phyloP scores from a whole-genome alignment of 2,113 vertebrate genomes.

The Columba livia region DNA sequence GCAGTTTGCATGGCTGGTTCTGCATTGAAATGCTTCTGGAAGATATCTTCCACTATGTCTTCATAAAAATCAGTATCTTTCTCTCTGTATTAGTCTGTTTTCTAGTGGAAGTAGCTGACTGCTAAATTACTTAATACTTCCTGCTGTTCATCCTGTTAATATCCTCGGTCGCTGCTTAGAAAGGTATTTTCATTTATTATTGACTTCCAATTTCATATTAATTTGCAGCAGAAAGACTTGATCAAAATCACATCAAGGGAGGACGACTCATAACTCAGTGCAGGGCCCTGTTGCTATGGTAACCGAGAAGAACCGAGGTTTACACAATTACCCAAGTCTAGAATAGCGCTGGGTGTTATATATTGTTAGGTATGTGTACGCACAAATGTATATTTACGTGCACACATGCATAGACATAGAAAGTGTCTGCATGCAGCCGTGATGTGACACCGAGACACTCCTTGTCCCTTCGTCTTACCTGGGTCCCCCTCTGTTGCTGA shows the following conservation, averaged over 20 bases:
- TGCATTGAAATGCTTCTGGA: not conserved
- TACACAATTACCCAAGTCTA: not conserved
- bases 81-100: not conserved
- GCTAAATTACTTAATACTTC: constrained; percentile 2
- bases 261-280: not conserved
- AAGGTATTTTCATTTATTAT: constrained; percentile 40
- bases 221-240: constrained; percentile 30
- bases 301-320: constrained; percentile 3
- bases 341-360: not conserved
- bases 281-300: constrained; percentile 24
- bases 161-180: not conserved
- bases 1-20: not conserved
- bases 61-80: not conserved
- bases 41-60: not conserved
- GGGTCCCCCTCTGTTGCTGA: not conserved
- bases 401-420: fast-evolving
- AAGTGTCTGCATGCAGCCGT: fast-evolving
- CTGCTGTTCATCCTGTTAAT: not conserved
- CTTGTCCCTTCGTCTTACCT: not conserved
- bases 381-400: not conserved
- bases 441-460: not conserved
- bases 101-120: not conserved
- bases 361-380: too few relatives aligned
- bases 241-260: constrained; percentile 31
- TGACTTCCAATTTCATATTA: constrained; percentile 54